Evolutionary conservation across 2,113 vertebrate species (phyloP).

Genomic region (Speoplatyrhinus poulsoni): DNA sequence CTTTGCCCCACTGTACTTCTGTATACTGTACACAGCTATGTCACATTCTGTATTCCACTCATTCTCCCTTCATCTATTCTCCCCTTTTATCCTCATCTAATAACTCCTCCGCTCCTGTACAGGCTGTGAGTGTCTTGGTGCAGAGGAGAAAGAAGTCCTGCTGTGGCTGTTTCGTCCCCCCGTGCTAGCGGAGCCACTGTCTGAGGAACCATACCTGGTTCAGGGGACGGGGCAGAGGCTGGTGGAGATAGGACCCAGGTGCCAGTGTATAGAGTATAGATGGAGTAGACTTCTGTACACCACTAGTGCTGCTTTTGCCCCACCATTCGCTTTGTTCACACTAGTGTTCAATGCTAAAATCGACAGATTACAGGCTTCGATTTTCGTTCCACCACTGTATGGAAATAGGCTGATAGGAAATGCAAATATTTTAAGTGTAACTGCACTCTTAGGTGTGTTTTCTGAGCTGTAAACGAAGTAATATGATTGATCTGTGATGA

Average conservation of each 20-base stretch:
- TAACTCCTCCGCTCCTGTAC: conserved; percentile 1
- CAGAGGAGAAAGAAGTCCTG: conserved; percentile 74
- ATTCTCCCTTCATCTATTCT: not conserved
- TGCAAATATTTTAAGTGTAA: too few relatives aligned
- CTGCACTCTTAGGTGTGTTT: too few relatives aligned
- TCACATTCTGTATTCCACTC: not conserved
- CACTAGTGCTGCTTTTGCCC: not conserved
- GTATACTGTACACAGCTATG: too few relatives aligned
- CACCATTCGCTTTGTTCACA: not conserved
- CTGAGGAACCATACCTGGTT: conserved; percentile 73
- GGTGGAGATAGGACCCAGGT: conserved; percentile 89
- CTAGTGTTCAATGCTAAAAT: too few relatives aligned
- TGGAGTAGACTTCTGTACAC: not conserved
- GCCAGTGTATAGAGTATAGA: not conserved
- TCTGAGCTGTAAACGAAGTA: too few relatives aligned
- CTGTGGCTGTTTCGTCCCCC: conserved; percentile 84
- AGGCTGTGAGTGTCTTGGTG: conserved; percentile 68
- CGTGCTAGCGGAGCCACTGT: conserved; percentile 69
- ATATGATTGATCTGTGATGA: too few relatives aligned
- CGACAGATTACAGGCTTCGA: too few relatives aligned
- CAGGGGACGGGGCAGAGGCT: conserved; percentile 70
- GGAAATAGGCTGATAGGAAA: too few relatives aligned
- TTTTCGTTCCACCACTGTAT: too few relatives aligned
- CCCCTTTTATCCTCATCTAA: not conserved
- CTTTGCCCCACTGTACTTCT: too few relatives aligned